Evolutionary conservation across 2,113 vertebrate species (phyloP).

Genomic region (Plestiodon gilberti): DNA sequence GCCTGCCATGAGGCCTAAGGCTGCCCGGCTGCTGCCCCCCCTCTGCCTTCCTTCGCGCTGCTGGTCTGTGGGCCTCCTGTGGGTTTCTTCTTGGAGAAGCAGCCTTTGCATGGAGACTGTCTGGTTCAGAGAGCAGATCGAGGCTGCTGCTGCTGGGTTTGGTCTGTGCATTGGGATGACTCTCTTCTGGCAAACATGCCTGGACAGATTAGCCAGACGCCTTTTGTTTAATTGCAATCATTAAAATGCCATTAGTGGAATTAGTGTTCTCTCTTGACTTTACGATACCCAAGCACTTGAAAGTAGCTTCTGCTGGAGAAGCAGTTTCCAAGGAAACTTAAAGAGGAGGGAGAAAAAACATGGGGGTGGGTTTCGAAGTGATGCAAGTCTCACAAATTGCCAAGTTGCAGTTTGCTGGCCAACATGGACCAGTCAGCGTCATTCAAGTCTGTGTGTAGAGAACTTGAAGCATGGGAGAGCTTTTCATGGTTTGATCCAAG

Average conservation of each 20-base stretch:
- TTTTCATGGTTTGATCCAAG: no score
- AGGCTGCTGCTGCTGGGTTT: conserved; percentile 34
- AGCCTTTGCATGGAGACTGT: conserved; percentile 26
- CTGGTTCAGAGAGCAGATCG: conserved; percentile 55
- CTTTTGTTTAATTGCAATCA: conserved; percentile 61
- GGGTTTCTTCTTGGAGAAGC: not conserved
- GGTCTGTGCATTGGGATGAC: conserved; percentile 30
- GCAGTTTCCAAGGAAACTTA: not conserved
- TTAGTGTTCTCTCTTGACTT: conserved; percentile 45
- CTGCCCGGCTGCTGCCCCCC: not conserved
- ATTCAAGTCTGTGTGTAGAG: not conserved
- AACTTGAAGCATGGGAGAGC: not conserved
- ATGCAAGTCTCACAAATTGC: not conserved
- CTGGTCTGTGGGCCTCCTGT: not conserved
- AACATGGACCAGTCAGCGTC: not conserved
- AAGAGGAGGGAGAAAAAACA: not conserved
- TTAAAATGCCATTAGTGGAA: conserved; percentile 76
- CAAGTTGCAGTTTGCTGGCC: not conserved
- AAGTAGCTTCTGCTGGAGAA: conserved; percentile 23
- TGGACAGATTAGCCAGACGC: not conserved
- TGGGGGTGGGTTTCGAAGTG: not conserved
- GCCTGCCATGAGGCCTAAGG: no score
- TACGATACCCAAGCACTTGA: conserved; percentile 20
- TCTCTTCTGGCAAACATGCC: conserved; percentile 42
- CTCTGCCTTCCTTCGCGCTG: not conserved